Base-by-base conservation (phyloP, 1,140 invertebrate species). In the Magallana ariakensis region DNA sequence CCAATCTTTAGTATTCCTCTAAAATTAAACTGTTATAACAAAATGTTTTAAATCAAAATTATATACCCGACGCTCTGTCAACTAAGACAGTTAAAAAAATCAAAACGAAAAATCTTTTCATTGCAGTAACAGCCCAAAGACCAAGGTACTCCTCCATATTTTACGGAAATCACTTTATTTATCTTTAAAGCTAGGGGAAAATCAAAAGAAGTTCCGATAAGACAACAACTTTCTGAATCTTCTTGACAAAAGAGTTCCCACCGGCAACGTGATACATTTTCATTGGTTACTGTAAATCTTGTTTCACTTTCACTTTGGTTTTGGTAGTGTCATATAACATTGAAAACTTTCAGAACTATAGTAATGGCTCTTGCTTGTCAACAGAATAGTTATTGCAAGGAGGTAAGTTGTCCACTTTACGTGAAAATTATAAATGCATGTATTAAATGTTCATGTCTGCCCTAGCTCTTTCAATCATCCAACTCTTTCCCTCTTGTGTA, bases 221-320 rank as follows among this genome's bases (percentile, higher is more conserved):
- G n/a, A 56, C 54, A 22, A 2, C 8, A 19, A 8, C 46, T 82
- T 56, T 46, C 22, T 75, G 11, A 26, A 75, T 22, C 66, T 75
- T 75, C 66, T 75, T 75, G 11, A 22, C 22, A 75, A 75, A 75
- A 75, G 66, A 75, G 66, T 75, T 75, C 66, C 26, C 66, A 75
- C 66, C 66, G 66, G 66, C 66, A 75, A 75, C 66, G 66, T 75
- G 66, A 75, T 75, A 6, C 22, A 75, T 75, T 75, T 75, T 75
- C 66, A 75, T 75, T 75, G 66, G 66, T 75, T 75, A 75, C 66
- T 75, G 66, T 26, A 75, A 75, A 33, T 13, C 3, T 75, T 26
- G 7, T 75, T 75, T 75, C 66, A 75, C 66, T 75, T 75, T 75
- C 66, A 75, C 22, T 75, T 75, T 11, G 3, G 33, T 2, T 46